phyloP scores from a whole-genome alignment of 2,888 invertebrate species.

The Ormia ochracea region DNA sequence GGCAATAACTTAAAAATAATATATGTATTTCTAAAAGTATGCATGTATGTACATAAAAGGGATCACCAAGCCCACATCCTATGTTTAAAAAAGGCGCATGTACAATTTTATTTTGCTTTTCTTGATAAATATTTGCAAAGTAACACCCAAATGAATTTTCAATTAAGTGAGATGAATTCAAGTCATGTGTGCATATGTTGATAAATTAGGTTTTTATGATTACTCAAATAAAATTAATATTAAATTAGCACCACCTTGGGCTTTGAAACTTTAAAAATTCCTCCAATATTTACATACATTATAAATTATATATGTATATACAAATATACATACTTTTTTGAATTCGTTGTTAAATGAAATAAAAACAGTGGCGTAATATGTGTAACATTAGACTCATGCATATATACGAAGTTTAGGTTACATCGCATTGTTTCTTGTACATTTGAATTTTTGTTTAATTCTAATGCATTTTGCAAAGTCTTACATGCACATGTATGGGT shows the following conservation, averaged over 20 bases:
- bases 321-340: no score
- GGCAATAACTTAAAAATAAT: background rate
- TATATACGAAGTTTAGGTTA: no score
- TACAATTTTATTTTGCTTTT: constrained; percentile 21
- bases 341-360: no score
- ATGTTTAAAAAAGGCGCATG: constrained; percentile 48
- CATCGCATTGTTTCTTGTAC: no score
- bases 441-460: no score
- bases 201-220: background rate
- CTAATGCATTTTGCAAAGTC: no score
- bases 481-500: no score
- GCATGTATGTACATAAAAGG: background rate
- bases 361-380: no score
- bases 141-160: constrained; percentile 21
- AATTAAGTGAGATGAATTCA: constrained; percentile 35
- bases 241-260: background rate
- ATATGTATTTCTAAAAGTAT: background rate
- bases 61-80: constrained; percentile 40
- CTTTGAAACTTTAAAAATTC: background rate
- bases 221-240: background rate
- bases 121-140: background rate
- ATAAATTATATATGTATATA: no score
- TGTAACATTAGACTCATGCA: no score
- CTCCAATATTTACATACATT: no score
- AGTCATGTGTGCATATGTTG: background rate